Percentiles rank a stretch among this genome's conserved stretches.
Conservation (phyloP, 2,113 vertebrate species). For the Chrysochloris asiatica region DNA sequence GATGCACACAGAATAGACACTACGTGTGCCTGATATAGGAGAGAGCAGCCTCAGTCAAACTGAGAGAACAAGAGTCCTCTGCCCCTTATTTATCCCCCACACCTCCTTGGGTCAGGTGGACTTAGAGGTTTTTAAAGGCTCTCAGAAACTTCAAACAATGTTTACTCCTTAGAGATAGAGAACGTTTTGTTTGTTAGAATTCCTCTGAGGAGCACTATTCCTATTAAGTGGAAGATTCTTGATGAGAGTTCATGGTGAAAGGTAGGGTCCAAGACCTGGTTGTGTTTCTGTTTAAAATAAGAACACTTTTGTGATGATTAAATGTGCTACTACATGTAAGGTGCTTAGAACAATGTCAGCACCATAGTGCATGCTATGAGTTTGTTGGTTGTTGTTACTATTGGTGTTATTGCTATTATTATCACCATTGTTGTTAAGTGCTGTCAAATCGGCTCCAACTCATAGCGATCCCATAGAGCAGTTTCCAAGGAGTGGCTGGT, state of each 20-base stretch:
- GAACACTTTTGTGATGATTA: neutral
- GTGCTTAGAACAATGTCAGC: too few species aligned
- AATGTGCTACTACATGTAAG: too few species aligned
- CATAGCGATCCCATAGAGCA: too few species aligned
- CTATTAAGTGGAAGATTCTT: neutral
- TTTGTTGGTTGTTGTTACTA: neutral
- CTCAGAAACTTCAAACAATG: accelerated
- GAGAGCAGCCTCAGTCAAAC: neutral
- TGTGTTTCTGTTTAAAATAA: neutral
- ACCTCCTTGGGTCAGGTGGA: too few species aligned
- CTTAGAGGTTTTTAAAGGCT: accelerated
- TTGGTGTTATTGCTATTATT: neutral
- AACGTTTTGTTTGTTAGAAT: neutral
- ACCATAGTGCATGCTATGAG: neutral
- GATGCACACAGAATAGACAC: neutral
- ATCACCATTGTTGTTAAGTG: too few species aligned
- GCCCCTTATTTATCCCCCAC: accelerated
- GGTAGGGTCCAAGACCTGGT: neutral
- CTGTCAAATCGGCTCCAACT: too few species aligned
- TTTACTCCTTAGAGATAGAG: neutral
- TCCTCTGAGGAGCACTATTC: neutral
- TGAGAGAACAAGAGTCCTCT: neutral
- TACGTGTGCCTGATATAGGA: too few species aligned
- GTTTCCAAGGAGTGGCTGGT: too few species aligned
- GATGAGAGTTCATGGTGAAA: neutral